Percentiles rank a stretch among this genome's conserved stretches.
These are phyloP conservation scores for Armadillidium nasatum DNA, from an alignment of 1,140 invertebrate species.

Conservation along the genomic window DNA sequence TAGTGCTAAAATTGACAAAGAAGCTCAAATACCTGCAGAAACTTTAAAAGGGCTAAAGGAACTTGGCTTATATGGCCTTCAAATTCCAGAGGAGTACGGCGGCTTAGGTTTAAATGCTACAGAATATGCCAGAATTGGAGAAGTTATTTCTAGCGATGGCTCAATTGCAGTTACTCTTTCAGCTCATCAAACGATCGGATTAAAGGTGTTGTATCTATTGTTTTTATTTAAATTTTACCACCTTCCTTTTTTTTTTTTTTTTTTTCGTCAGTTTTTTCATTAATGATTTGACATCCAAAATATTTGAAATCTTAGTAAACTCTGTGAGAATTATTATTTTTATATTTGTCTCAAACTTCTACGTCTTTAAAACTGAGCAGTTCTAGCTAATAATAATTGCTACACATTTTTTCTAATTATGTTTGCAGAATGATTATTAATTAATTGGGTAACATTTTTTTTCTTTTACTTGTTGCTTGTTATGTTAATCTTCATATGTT, in stretches of 20 bases:
- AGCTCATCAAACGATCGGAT: conserved; percentile 85
- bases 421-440: too few species aligned
- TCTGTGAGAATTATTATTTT: neutral
- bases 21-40: conserved; percentile 55
- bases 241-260: conserved; percentile 13
- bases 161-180: conserved; percentile 78
- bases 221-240: neutral
- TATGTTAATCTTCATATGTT: too few species aligned
- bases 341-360: too few species aligned
- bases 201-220: conserved; percentile 60
- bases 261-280: neutral
- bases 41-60: conserved; percentile 75
- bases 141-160: conserved; percentile 83
- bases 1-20: conserved; percentile 55
- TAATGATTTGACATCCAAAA: neutral
- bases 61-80: conserved; percentile 84
- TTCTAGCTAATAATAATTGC: too few species aligned
- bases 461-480: too few species aligned
- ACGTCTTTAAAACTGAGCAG: too few species aligned
- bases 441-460: too few species aligned
- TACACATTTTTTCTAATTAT: too few species aligned
- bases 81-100: conserved; percentile 71
- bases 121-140: conserved; percentile 87
- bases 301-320: neutral
- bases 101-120: conserved; percentile 82